Base-by-base conservation (phyloP, 1,140 invertebrate species). In the Diabrotica virgifera region DNA sequence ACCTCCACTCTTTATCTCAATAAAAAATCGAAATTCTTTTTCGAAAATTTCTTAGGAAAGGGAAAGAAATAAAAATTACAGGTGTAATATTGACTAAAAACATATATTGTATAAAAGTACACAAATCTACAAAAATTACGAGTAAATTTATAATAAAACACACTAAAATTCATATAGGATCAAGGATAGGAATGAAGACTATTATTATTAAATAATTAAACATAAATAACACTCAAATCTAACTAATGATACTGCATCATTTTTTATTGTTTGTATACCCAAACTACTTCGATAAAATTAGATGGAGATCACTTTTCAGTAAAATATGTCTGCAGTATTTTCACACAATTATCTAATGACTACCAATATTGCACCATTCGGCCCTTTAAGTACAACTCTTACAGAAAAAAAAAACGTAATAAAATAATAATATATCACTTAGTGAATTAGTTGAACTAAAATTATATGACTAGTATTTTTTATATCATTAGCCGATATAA, bases 401-500 rank as follows among this genome's bases (percentile, higher is more conserved):
- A 58, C 38, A 10, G n/a, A n/a, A 46, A 46, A 46, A 8, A 46
- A 46, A 46, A 2, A 24, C 24, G 24, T 46, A 46, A n/a, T n/a
- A 46, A 46, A 46, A 46, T 46, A 8, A 46, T 8, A 46, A 46
- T 46, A 46, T n/a, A 46, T 46, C 40, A 46, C 40, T 46, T 46
- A n/a, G 40, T 46, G 40, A 59, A 64, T 66, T 55, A 54, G n/a
- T 50, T 35, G 11, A 65, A 59, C 53, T 66, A 59, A 60, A 63
- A 66, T 13, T 10, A 67, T 72, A 67, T 76, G 74, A 76, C 74
- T 76, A 76, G 74, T 67, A 24, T 65, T 64, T 57, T 54, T 66
- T 69, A 74, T 76, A 74, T 73, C 69, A 76, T 76, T 76, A 74
- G 72, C 72, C 73, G 74, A 74, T 74, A 74, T 62, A 61, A 62